Evolutionary conservation across 2,797 vertebrate genomes (phyloP), one percentile per base, ranked within the genome.

Genomic region (Pelochelys cantorii): DNA sequence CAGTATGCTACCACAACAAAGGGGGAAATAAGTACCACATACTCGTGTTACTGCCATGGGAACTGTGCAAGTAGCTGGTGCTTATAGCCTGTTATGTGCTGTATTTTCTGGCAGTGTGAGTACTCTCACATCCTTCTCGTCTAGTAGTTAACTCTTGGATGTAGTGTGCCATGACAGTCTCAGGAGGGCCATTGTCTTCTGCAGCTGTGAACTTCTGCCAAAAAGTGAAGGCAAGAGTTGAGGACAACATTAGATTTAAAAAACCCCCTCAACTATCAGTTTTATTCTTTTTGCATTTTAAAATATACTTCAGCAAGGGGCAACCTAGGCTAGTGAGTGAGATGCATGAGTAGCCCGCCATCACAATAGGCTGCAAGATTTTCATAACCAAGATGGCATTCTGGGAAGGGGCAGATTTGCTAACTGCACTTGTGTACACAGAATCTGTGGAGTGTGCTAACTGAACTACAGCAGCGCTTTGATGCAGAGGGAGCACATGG

Each of bases 131-230:
- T 10, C n/a, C n/a, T 62, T 31, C 29, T 71, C 65, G 18, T 71
- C n/a, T 71, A 23, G n/a, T 22, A 37, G n/a, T 71, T 37, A n/a
- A 71, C 22, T 42, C 42, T 42, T 42, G 42, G 42, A 42, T 42
- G 42, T 42, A 42, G 42, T 42, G 42, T 5, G 42, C 48, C 65
- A 7, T 7, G 75, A 20, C 2, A 55, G 27, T n/a, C 5, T n/a
- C 37, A 4, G n/a, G 25, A 4, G 3, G 23, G 52, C 11, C 34
- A 71, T 71, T 37, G 5, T 3, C 55, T 65, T 75, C 4, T n/a
- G 4, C 48, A 60, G 52, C 0, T 0, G 15, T 56, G 37, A 29
- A 42, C 56, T 37, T 23, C 18, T 78, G 13, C 2, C 17, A 52
- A 20, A 14, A 25, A 60, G 15, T 1, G 7, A 23, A 2, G 11